phyloP scores from a whole-genome alignment of 2,113 vertebrate genomes.

The Corapipo altera region DNA sequence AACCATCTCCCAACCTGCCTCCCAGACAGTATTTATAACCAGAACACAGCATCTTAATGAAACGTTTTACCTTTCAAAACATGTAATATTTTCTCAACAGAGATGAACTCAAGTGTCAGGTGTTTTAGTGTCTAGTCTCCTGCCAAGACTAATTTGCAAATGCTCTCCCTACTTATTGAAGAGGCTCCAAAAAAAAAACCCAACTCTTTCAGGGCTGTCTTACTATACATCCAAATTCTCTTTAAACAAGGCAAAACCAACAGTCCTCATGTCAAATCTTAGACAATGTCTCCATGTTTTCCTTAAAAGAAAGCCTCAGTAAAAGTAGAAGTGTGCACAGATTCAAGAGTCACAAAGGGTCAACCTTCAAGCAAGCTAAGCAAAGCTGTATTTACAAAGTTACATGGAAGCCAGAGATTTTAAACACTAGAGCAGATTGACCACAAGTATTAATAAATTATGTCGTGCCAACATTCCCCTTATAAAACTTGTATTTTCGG shows the following conservation, averaged over 20 bases:
- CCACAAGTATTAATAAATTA: background rate
- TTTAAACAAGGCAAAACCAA: background rate
- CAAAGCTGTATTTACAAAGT: slow-evolving; percentile 41
- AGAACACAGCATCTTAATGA: background rate
- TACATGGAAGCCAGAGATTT: slow-evolving; percentile 33
- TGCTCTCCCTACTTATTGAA: background rate
- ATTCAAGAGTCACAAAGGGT: background rate
- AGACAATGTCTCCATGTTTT: background rate
- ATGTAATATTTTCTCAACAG: background rate
- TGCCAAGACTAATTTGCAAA: background rate
- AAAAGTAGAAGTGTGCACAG: background rate
- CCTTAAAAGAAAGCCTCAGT: background rate
- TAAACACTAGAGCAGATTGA: slow-evolving; percentile 20
- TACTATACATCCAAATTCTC: background rate
- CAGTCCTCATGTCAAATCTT: background rate
- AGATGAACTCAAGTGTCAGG: background rate
- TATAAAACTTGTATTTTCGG: background rate
- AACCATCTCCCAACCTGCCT: background rate
- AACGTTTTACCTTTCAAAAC: background rate
- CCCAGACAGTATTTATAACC: background rate
- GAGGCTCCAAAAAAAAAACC: background rate
- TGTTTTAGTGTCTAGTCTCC: background rate
- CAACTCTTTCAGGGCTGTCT: background rate
- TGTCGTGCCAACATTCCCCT: background rate
- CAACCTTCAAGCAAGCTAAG: background rate